phyloP scores from a whole-genome alignment of 2,797 vertebrate genomes.

The Ctenopoma kingsleyae region DNA sequence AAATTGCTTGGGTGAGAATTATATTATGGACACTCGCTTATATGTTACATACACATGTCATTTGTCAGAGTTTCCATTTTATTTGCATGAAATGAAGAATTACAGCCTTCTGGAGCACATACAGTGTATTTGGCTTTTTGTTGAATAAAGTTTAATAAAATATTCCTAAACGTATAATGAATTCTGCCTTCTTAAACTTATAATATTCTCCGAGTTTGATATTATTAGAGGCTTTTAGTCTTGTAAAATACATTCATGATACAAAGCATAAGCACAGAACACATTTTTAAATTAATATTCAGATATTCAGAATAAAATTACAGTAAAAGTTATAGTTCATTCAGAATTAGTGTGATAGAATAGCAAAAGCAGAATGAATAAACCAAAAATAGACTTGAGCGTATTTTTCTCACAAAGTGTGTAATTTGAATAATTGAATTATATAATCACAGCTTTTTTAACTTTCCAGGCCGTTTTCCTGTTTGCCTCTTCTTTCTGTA shows the following conservation, averaged over 20 bases:
- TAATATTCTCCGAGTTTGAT: background rate
- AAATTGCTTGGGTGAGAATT: constrained; percentile 32
- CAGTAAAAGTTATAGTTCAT: no score
- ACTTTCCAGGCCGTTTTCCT: background rate
- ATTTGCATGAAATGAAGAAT: constrained; percentile 16
- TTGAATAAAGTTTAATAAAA: constrained; percentile 42
- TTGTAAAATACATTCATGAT: background rate
- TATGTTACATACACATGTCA: constrained; percentile 22
- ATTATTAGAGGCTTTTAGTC: background rate
- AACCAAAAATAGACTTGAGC: background rate
- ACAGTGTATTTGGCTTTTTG: constrained; percentile 4
- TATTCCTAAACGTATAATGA: constrained; percentile 7
- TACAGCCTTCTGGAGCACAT: constrained; percentile 11
- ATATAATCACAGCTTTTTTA: constrained; percentile 13
- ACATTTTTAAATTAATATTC: background rate
- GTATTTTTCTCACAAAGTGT: no score
- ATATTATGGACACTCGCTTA: constrained; percentile 16
- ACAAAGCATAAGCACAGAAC: background rate
- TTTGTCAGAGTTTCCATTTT: constrained; percentile 27
- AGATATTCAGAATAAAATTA: no score
- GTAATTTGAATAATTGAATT: no score
- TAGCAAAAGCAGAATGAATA: background rate
- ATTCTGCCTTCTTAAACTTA: background rate
- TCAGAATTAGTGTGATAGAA: background rate
- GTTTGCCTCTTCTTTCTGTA: background rate